Base-by-base conservation (phyloP, 2,113 vertebrate species). In the Lates calcarifer region DNA sequence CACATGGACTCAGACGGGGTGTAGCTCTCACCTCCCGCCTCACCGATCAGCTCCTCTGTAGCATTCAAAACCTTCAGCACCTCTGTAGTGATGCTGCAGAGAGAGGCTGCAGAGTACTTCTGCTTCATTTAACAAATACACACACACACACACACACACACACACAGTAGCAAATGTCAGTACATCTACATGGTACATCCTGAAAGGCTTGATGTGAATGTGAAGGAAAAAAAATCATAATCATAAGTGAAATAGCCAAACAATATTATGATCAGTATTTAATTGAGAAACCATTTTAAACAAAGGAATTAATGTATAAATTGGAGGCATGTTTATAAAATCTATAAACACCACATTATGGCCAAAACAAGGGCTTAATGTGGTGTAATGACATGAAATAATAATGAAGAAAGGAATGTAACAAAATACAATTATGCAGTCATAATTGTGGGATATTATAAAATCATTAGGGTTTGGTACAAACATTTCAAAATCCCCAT, bases 71-170 rank as follows among this genome's bases (percentile, higher is more conserved):
- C 97, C 91, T 97, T 98, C 86, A 99, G 94, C 81, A 98, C 97
- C 93, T 99, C 97, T 33, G 98, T 98, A 88, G 98, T 99, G 95
- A 99, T 98, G 95, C 97, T 98, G 96, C 97, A 99, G 94, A 99
- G 97, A 84, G 98, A 99, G 43, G 97, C 97, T 73, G 98, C 98
- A 61, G 98, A 98, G 92, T 96, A 96, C 94, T 98, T 98, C 98
- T 99, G 95, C 95, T 95, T 92, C 79, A 82, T 43, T 57, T 43
- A n/a, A 64, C 56, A 1, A 67, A 70, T 47, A 80, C 64, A 86
- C 22, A 73, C 13, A 41, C 2, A 41, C 39, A 49, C 18, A 47
- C 39, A 26, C 22, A 64, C 14, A 77, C 4, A 35, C 60, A 81
- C 13, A 77, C 13, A 51, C n/a, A 41, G 24, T 28, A 37, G n/a